phyloP scores from a whole-genome alignment of 2,113 vertebrate species.

The Brienomyrus brachyistius region DNA sequence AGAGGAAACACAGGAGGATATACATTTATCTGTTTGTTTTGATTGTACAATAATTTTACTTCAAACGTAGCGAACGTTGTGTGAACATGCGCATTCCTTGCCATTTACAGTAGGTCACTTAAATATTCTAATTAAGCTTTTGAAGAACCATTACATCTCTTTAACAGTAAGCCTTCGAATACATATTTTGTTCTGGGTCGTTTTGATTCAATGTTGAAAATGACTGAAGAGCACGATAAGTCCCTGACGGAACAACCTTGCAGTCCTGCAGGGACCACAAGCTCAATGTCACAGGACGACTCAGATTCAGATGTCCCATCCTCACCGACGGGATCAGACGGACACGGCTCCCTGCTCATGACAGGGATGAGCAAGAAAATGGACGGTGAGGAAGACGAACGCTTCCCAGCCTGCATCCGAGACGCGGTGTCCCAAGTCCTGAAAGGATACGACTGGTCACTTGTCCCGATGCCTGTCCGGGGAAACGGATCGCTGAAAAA shows the following conservation, averaged over 20 bases:
- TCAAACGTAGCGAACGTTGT: neutral
- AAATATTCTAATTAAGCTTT: neutral
- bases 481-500: slow-evolving; percentile 75
- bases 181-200: neutral
- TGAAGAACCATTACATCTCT: neutral
- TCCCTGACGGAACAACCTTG: slow-evolving; percentile 69
- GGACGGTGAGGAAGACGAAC: slow-evolving; percentile 72
- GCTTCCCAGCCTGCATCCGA: slow-evolving; percentile 93
- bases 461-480: slow-evolving; percentile 90
- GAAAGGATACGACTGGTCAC: slow-evolving; percentile 95
- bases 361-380: slow-evolving; percentile 60
- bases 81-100: slow-evolving; percentile 28
- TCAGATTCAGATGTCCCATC: slow-evolving; percentile 81
- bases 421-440: slow-evolving; percentile 97
- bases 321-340: slow-evolving; percentile 78
- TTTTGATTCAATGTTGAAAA: slow-evolving; percentile 68
- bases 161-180: slow-evolving; percentile 7
- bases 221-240: slow-evolving; percentile 81
- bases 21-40: neutral
- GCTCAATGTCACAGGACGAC: slow-evolving; percentile 78
- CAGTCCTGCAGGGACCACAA: slow-evolving; percentile 77
- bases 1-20: neutral
- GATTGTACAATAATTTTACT: neutral
- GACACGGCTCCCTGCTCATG: slow-evolving; percentile 55
- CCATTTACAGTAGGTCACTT: neutral